Percentiles rank a stretch among this genome's conserved stretches.
Conservation (phyloP, 2,888 invertebrate species). For the Malthinus flaveolus region DNA sequence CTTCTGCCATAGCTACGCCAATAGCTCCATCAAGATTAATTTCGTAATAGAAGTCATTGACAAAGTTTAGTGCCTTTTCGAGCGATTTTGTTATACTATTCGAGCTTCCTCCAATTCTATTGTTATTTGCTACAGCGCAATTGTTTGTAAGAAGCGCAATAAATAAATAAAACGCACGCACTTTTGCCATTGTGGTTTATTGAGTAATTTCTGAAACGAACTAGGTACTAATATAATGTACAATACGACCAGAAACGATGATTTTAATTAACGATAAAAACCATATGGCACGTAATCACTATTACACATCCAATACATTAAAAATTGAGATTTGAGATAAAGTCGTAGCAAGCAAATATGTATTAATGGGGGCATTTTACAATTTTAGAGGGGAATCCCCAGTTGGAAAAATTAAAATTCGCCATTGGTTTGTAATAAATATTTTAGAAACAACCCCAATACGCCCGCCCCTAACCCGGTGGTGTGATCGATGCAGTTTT, state of each 20-base stretch:
- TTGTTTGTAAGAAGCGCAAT: neutral
- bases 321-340: no score
- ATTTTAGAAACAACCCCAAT: constrained; percentile 7
- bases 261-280: no score
- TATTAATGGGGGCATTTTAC: neutral
- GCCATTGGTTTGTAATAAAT: neutral
- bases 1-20: constrained; percentile 50
- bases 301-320: no score
- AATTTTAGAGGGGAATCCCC: neutral
- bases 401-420: neutral
- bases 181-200: no score
- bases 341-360: neutral
- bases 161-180: no score
- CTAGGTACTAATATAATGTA: no score
- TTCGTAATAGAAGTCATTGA: constrained; percentile 44
- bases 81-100: constrained; percentile 29
- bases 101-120: neutral
- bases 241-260: no score
- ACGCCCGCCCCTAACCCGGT: constrained; percentile 8
- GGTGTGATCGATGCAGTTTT: constrained; percentile 54
- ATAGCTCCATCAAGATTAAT: constrained; percentile 52
- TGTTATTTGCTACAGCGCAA: neutral
- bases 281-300: no score
- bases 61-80: constrained; percentile 44
- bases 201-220: no score